These are phyloP conservation scores for Manacus vitellinus DNA, from an alignment of 2,113 vertebrate species.

Conservation along the genomic window DNA sequence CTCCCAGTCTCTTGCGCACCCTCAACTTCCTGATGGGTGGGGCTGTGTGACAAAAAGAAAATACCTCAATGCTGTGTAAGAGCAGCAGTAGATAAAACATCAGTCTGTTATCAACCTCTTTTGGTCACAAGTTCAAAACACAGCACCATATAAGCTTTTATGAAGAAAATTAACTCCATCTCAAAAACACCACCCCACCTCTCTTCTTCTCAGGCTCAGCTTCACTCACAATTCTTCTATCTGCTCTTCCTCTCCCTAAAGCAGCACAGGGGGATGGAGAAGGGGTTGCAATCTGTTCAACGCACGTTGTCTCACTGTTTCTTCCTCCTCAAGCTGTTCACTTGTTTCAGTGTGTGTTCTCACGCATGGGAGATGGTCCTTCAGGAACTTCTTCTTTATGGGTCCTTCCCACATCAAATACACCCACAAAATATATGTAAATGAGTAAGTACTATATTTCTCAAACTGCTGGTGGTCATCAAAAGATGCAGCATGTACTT, in stretches of 20 bases:
- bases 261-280: background rate
- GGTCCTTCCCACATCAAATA: background rate
- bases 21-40: background rate
- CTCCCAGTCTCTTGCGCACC: background rate
- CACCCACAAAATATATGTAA: background rate
- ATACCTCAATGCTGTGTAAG: fast-evolving
- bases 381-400: background rate
- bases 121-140: background rate
- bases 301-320: fast-evolving
- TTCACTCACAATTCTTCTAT: background rate
- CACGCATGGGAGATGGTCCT: background rate
- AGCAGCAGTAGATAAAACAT: background rate
- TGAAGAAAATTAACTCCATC: background rate
- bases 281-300: background rate
- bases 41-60: background rate
- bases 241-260: background rate
- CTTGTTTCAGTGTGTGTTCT: background rate
- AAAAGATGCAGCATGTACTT: background rate
- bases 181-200: background rate
- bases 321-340: background rate
- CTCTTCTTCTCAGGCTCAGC: background rate
- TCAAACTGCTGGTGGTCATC: background rate
- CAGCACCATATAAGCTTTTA: fast-evolving
- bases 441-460: background rate
- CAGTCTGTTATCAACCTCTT: fast-evolving